Base-by-base conservation (phyloP, 2,888 invertebrate species). In the Ormia ochracea region DNA sequence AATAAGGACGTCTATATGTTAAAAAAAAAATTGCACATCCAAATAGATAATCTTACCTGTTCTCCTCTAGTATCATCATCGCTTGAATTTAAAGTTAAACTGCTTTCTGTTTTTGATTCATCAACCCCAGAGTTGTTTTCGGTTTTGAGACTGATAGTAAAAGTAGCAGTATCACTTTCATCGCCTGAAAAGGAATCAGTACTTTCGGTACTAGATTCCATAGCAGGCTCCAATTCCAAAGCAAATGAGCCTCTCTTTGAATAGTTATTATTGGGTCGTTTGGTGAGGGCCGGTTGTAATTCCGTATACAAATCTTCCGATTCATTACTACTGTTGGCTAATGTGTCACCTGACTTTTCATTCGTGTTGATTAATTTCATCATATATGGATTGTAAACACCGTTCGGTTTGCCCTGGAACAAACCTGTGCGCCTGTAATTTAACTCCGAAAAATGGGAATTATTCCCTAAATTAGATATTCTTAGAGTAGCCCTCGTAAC, bases 321-420 rank as follows among this genome's bases (percentile, higher is more conserved):
- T 10, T 84, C 81, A 5, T 70, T 73, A 14, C 73, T 81, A 61
- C n/a, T 82, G 23, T 72, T 74, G 12, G 82, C 83, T 28, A 82
- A 81, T 3, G 84, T 83, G 0, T 81, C 74, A 76, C 83, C 84
- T 1, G 83, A 69, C 63, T 78, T 85, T 70, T 82, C 86, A 77
- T 83, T 82, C 19, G 80, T 82, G 78, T 86, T 85, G 14, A 88
- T 74, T 9, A 89, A 54, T 63, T 86, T 88, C 31, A 88, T 82
- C 80, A 89, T 89, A 65, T 89, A 89, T 7, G 88, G 87, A 68
- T 84, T 87, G 70, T 88, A 89, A 3, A 88, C 87, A 21, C 83
- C 82, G 80, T 84, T 84, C 6, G 84, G 81, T 0, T 82, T 70
- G 26, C 82, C 82, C 17, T 84, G 86, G 41, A 85, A 58, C 4